Percentiles rank a stretch among this genome's conserved stretches.
phyloP scores from a whole-genome alignment of 2,113 vertebrate species.

The Pomatostomus ruficeps region DNA sequence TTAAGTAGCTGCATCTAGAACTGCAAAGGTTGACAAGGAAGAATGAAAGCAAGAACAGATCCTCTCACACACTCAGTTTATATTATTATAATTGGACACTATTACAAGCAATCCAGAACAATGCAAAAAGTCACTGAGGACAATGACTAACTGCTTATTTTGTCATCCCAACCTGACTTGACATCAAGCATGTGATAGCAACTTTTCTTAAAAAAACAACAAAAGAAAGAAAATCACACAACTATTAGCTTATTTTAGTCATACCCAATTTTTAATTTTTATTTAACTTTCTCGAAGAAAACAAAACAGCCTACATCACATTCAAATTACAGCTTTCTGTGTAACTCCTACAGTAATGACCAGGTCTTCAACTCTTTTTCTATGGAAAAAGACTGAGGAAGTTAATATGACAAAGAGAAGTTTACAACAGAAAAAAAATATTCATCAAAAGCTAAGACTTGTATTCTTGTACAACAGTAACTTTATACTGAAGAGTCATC shows the following conservation, averaged over 20 bases:
- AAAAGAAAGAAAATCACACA: neutral
- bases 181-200: neutral
- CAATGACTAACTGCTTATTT: neutral
- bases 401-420: neutral
- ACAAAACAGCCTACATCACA: neutral
- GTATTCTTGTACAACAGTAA: neutral
- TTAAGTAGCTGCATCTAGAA: neutral
- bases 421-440: neutral
- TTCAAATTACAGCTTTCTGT: neutral
- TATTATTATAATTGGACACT: neutral
- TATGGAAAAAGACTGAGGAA: neutral
- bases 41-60: neutral
- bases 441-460: neutral
- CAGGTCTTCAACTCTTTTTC: neutral
- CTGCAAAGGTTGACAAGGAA: neutral
- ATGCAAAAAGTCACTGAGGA: neutral
- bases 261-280: accelerated
- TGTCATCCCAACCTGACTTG: neutral
- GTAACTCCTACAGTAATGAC: neutral
- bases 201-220: neutral
- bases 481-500: neutral
- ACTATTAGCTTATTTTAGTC: neutral
- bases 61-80: neutral
- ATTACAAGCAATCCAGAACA: neutral
- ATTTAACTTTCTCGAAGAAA: neutral